phyloP scores from a whole-genome alignment of 2,113 vertebrate species.

The Puntigrus tetrazona region DNA sequence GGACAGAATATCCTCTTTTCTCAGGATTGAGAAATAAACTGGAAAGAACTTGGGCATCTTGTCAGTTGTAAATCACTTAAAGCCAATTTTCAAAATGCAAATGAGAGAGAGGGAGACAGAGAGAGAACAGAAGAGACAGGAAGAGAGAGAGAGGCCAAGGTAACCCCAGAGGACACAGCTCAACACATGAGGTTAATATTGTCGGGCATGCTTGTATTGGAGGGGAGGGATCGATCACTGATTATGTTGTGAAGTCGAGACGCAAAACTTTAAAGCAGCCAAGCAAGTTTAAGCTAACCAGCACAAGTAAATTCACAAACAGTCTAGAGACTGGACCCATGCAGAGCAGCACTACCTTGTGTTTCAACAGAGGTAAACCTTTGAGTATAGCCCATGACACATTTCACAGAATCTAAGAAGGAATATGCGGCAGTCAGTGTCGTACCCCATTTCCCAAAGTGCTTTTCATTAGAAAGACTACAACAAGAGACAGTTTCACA shows the following conservation, averaged over 20 bases:
- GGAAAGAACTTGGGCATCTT: neutral
- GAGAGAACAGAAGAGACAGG: conserved; percentile 32
- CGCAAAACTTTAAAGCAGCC: conserved; percentile 79
- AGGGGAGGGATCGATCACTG: conserved; percentile 75
- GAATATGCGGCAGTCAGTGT: conserved; percentile 73
- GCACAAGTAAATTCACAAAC: conserved; percentile 83
- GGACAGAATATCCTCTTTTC: conserved; percentile 31
- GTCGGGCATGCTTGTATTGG: conserved; percentile 78
- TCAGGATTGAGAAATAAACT: conserved; percentile 70
- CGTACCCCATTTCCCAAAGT: conserved; percentile 17
- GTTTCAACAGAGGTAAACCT: conserved; percentile 92
- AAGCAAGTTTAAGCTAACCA: conserved; percentile 91
- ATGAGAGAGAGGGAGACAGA: conserved; percentile 39
- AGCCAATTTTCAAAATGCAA: conserved; percentile 69
- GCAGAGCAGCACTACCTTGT: conserved; percentile 81
- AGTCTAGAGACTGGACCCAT: conserved; percentile 81
- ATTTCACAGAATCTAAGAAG: conserved; percentile 80
- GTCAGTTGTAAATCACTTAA: conserved; percentile 53
- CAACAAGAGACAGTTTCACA: neutral
- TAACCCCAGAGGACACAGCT: conserved; percentile 56
- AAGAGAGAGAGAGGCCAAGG: conserved; percentile 23
- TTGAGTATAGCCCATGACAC: conserved; percentile 97
- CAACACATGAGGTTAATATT: conserved; percentile 74
- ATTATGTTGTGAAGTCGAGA: conserved; percentile 78
- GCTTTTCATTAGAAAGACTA: conserved; percentile 9